Percentiles rank a stretch among this genome's conserved stretches.
phyloP scores from a whole-genome alignment of 1,140 invertebrate genomes.

The Drosophila serrata region DNA sequence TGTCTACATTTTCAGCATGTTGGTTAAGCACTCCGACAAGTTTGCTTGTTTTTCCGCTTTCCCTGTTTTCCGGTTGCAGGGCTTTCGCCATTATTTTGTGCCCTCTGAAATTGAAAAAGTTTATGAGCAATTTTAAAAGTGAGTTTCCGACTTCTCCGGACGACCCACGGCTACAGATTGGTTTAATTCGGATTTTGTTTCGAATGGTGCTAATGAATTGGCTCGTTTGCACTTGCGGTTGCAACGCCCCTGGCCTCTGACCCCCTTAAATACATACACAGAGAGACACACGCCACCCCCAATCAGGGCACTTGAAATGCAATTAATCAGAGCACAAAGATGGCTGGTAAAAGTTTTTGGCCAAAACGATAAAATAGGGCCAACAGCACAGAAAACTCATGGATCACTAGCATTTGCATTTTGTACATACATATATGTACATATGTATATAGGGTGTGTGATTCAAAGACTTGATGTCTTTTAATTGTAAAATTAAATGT shows the following conservation, averaged over 20 bases:
- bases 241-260: slow-evolving; percentile 8
- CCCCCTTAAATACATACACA: background rate
- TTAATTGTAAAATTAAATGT: background rate
- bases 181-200: slow-evolving; percentile 57
- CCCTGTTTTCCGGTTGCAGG: slow-evolving; percentile 25
- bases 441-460: background rate
- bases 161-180: slow-evolving; percentile 24
- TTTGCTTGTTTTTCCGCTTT: slow-evolving; percentile 48
- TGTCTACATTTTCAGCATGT: slow-evolving; percentile 59
- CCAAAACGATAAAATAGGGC: slow-evolving; percentile 51
- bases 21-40: slow-evolving; percentile 55
- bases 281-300: background rate
- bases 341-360: slow-evolving; percentile 49
- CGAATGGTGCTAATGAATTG: slow-evolving; percentile 69
- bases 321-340: slow-evolving; percentile 74
- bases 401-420: slow-evolving; percentile 6
- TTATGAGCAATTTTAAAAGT: slow-evolving; percentile 58
- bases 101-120: slow-evolving; percentile 74
- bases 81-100: slow-evolving; percentile 39
- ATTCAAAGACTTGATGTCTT: background rate
- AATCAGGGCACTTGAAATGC: slow-evolving; percentile 70
- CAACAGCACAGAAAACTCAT: slow-evolving; percentile 45
- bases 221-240: slow-evolving; percentile 61
- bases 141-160: slow-evolving; percentile 35
- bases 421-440: background rate